Base-by-base conservation (phyloP, 2,888 invertebrate genomes). In the Acanthococcus lagerstroemiae region DNA sequence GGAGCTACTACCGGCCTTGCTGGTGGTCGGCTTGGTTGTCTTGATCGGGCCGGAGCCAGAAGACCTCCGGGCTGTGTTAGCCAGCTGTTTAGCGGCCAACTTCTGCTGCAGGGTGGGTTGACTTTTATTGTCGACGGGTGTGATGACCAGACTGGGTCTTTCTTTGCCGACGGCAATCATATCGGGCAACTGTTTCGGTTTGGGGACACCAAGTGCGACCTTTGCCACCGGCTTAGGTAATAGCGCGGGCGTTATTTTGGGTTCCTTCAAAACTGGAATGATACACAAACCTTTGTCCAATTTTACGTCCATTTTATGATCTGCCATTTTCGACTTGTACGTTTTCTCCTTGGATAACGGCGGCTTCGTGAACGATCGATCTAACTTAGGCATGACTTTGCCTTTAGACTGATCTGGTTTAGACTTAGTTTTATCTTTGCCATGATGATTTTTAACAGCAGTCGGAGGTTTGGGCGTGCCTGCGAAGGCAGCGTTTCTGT, bases 51-150 rank as follows among this genome's bases (percentile, higher is more conserved):
- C n/a, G n/a, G n/a, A n/a, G n/a, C n/a, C 37, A 9, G 3, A 37
- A 2, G 37, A 9, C 2, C n/a, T 37, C n/a, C 37, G 37, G 12
- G 37, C 37, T 37, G 37, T 26, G 24, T 66, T 56, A 2, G 66
- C 56, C 24, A 48, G 9, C 12, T 65, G 65, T 50, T 67, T 67
- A 7, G 67, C 67, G 22, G 65, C 65, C 19, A 67, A 48, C 50
- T 67, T 67, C 12, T 67, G 67, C 46, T 67, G 67, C 44, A 67
- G 21, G 5, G 67, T 67, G 9, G 61, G 61, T 5, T 45, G 26
- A 22, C 9, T 55, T 27, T 48, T 45, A 22, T 27, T 25, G 17
- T 17, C 55, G 22, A 55, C 54, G 15, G 60, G 63, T 15, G 67
- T 63, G n/a, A 67, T 60, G 5, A 63, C 54, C 15, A 60, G 21